Percentiles rank a stretch among this genome's conserved stretches.
These are phyloP conservation scores for Brachylomia viminalis DNA, from an alignment of 2,888 invertebrate genomes.

Conservation along the genomic window DNA sequence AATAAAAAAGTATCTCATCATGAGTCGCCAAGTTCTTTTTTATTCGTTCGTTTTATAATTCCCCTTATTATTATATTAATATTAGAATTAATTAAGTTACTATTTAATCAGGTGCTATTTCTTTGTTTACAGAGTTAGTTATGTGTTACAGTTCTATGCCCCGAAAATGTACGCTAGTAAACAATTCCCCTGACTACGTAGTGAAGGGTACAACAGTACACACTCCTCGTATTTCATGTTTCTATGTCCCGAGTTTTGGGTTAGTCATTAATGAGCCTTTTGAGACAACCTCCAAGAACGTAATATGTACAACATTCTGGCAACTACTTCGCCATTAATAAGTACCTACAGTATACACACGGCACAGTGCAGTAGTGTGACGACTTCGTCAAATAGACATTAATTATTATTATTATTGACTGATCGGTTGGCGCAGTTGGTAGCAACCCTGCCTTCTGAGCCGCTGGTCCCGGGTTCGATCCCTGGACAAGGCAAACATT, in stretches of 20 bases:
- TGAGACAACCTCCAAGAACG: constrained; percentile 49
- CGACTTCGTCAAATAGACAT: constrained; percentile 27
- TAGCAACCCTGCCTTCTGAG: no score
- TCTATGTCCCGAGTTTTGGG: constrained; percentile 63
- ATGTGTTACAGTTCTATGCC: constrained; percentile 30
- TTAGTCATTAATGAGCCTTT: constrained; percentile 62
- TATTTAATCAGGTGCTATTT: constrained; percentile 5
- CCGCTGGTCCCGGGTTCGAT: no score
- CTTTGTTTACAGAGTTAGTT: neutral
- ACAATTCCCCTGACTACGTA: constrained; percentile 52
- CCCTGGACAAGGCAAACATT: no score
- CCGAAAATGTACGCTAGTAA: constrained; percentile 29
- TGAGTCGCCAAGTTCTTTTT: no score
- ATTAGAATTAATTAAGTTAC: no score
- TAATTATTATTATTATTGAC: no score
- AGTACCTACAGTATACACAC: constrained; percentile 19
- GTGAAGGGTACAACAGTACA: constrained; percentile 53
- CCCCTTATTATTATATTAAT: no score
- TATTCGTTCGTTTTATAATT: no score
- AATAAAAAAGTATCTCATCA: no score
- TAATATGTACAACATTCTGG: constrained; percentile 34
- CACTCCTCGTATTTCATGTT: constrained; percentile 64
- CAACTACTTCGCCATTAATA: constrained; percentile 27
- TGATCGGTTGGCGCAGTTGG: no score
- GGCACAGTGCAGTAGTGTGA: no score